Conservation (phyloP, 2,888 invertebrate species). For the Brenthis ino region DNA sequence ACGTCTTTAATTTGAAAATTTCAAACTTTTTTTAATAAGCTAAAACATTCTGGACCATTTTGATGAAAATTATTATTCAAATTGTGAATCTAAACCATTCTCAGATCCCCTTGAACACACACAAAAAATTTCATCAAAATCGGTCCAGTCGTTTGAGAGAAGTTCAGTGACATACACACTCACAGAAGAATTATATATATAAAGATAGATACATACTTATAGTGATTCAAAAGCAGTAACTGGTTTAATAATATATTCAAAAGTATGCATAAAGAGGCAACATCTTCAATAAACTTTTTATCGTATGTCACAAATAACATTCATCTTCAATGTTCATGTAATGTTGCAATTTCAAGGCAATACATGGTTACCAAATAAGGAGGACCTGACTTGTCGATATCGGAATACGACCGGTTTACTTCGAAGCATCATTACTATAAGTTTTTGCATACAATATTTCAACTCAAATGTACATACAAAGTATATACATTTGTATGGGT, state of each 20-base stretch:
- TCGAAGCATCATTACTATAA: conserved; percentile 17
- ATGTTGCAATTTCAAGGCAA: conserved; percentile 26
- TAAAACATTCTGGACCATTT: too few relatives aligned
- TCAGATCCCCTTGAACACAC: too few relatives aligned
- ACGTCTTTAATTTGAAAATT: too few relatives aligned
- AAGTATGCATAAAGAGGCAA: not conserved
- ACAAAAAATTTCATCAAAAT: too few relatives aligned
- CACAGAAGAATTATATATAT: too few relatives aligned
- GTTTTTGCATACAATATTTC: conserved; percentile 13
- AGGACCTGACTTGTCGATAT: conserved; percentile 26
- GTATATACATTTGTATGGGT: not conserved
- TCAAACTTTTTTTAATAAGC: too few relatives aligned
- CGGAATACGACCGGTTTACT: conserved; percentile 32
- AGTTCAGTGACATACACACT: too few relatives aligned
- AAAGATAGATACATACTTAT: too few relatives aligned
- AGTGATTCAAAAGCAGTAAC: not conserved
- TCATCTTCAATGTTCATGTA: conserved; percentile 24
- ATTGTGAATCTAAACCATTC: too few relatives aligned
- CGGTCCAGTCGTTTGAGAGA: too few relatives aligned
- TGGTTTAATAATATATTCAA: not conserved
- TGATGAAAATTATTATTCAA: too few relatives aligned
- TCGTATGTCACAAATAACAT: conserved; percentile 20
- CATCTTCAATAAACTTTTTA: not conserved
- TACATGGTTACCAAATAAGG: conserved; percentile 30
- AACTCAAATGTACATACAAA: not conserved